Conservation (phyloP, 2,113 vertebrate genomes). For the Oreocharis arfaki region DNA sequence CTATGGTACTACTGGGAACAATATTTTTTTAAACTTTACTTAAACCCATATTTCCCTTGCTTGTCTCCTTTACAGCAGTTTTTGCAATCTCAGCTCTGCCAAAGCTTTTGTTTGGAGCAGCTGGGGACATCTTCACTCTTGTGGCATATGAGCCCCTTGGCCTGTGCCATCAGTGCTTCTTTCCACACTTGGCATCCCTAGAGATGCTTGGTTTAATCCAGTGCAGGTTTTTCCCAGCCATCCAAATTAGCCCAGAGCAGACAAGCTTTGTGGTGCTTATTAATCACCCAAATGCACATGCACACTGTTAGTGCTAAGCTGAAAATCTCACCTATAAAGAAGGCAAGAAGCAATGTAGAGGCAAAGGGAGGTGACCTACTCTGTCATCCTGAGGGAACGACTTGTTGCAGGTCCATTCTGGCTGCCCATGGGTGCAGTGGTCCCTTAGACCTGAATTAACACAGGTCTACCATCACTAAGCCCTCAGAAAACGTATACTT, state of each 20-base stretch:
- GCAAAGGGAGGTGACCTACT: background rate
- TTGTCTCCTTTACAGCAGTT: background rate
- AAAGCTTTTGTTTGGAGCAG: background rate
- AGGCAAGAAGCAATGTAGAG: background rate
- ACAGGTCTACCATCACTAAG: background rate
- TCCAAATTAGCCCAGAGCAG: background rate
- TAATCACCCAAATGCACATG: background rate
- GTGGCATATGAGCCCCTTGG: background rate
- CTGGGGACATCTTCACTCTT: background rate
- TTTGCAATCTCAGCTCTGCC: background rate
- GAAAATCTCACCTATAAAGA: background rate
- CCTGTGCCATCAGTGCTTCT: background rate
- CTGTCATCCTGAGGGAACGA: background rate
- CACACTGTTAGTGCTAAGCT: background rate
- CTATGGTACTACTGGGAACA: background rate
- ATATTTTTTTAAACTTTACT: background rate
- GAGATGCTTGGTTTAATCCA: background rate
- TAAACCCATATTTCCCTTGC: background rate
- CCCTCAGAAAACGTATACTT: background rate
- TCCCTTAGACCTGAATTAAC: background rate
- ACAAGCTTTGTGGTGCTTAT: background rate
- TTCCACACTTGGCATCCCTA: background rate
- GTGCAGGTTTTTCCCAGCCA: background rate
- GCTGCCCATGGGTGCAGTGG: background rate
- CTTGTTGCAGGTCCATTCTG: background rate